Base-by-base conservation (phyloP, 2,888 invertebrate genomes). In the Thymelicus lineola region DNA sequence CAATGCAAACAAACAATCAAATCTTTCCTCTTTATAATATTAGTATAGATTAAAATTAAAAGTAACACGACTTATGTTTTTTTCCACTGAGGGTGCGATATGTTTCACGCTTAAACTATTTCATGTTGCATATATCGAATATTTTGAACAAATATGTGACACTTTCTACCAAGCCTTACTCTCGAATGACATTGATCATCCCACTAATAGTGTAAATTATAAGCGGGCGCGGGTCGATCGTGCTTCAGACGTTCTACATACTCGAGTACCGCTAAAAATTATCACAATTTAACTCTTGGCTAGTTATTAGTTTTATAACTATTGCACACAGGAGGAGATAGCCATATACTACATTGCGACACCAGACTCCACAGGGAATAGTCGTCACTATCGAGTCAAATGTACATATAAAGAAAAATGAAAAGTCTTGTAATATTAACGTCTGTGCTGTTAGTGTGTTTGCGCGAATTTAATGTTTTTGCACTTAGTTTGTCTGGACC, bases 251-350 rank as follows among this genome's bases (percentile, higher is more conserved):
- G 92, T 86, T 83, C 93, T 77, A 93, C 88, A 90, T 91, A 85
- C 82, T 76, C 65, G 71, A 81, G 86, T 90, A 92, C 93, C 93
- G 93, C 89, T 88, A 92, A 80, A 81, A 93, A 93, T 93, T 93
- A 93, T 86, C 92, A 82, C 85, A 86, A 85, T 83, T 91, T 90
- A 80, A 80, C 86, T 83, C 82, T 77, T 74, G 73, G 75, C 75
- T 75, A 77, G 80, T 78, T 79, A 80, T 78, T 79, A 80, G 80
- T 80, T 82, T 80, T 77, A 79, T 84, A 84, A 82, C 71, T 82
- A 82, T 80, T 80, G 75, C 75, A 76, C 75, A 72, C 66, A 71
- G 58, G 70, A 71, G 72, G 71, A 68, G 73, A 74, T 67, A 71
- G 69, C 66, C 64, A 76, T 79, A 80, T 75, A 74, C 72, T 80